These are phyloP conservation scores for Trochalopteron elliotii DNA, from an alignment of 2,113 vertebrate genomes.

Conservation along the genomic window DNA sequence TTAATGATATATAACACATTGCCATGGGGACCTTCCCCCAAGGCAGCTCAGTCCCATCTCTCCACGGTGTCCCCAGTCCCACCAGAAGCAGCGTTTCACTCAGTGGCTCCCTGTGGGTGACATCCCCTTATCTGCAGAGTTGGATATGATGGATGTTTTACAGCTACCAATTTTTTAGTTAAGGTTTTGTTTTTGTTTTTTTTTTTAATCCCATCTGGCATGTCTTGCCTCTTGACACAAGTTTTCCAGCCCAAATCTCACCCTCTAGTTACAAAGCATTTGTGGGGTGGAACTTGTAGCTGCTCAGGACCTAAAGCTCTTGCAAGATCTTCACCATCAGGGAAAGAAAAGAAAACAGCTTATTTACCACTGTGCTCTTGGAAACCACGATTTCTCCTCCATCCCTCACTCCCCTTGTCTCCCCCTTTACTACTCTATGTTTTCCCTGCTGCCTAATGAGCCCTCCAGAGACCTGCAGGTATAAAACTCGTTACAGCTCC, in stretches of 20 bases:
- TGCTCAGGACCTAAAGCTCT: neutral
- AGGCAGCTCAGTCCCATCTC: neutral
- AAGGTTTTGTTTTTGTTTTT: too few species aligned
- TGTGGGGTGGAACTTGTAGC: neutral
- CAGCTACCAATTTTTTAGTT: neutral
- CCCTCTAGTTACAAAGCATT: neutral
- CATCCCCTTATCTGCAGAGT: neutral
- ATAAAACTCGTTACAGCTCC: slow-evolving; percentile 76
- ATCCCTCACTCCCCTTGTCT: slow-evolving; percentile 52
- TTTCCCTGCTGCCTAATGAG: slow-evolving; percentile 80
- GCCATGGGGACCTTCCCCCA: slow-evolving; percentile 3
- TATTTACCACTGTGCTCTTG: slow-evolving; percentile 53
- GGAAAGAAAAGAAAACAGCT: neutral
- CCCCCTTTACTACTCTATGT: slow-evolving; percentile 64
- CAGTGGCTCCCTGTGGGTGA: neutral
- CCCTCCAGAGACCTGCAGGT: slow-evolving; percentile 75
- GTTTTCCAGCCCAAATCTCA: neutral
- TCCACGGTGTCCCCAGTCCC: neutral
- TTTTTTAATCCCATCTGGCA: neutral
- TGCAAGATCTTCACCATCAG: neutral
- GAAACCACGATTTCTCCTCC: slow-evolving; percentile 68
- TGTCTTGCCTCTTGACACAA: neutral
- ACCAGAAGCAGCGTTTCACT: neutral
- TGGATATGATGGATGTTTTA: neutral
- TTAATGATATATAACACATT: neutral